Evolutionary conservation across 2,113 vertebrate species (phyloP), one percentile per base, ranked within the genome.

Genomic region (Oncorhynchus gorbuscha): DNA sequence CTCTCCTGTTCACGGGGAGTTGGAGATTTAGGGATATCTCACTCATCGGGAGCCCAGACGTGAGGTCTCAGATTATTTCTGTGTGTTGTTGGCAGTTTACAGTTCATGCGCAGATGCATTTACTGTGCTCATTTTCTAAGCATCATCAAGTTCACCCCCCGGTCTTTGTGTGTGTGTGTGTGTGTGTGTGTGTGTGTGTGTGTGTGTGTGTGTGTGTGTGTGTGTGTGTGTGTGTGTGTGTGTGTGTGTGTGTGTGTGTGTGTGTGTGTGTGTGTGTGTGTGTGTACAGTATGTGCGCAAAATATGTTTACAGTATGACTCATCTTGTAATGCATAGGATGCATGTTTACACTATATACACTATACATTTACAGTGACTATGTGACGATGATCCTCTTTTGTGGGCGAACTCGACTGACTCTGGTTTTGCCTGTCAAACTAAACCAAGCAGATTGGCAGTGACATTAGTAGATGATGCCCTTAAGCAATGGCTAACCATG

Each of bases 21-120:
- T 87, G 88, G 82, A 84, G 86, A 87, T 89, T 90, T 81, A 86
- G 83, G 83, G 86, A 79, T 76, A 79, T 86, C 20, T 3, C 84
- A 76, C 81, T 84, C 82, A 81, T 86, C 81, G 81, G 75, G 77
- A 78, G 85, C 79, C 62, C 24, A 79, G 83, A 88, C 32, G 62
- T 22, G 83, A 83, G 74, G 76, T 82, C 81, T 76, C 12, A 55
- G 75, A 82, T 88, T 65, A 79, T 74, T 70, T 82, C 85, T 64
- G 70, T 1, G 39, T 14, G 8, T 39, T 71, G 75, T 76, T 32
- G 82, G 87, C 83, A 84, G 81, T 32, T 79, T 76, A 58, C 70
- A 75, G 71, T 78, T 81, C 72, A 26, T 35, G 67, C 59, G 22
- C 70, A 65, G 62, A 85, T 76, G 26, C 80, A 78, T 86, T 85